A percentile compares a stretch with the other conserved stretches of the same genome.
Evolutionary conservation across 2,888 invertebrate species (phyloP).

Genomic region (Calameuta filiformis): DNA sequence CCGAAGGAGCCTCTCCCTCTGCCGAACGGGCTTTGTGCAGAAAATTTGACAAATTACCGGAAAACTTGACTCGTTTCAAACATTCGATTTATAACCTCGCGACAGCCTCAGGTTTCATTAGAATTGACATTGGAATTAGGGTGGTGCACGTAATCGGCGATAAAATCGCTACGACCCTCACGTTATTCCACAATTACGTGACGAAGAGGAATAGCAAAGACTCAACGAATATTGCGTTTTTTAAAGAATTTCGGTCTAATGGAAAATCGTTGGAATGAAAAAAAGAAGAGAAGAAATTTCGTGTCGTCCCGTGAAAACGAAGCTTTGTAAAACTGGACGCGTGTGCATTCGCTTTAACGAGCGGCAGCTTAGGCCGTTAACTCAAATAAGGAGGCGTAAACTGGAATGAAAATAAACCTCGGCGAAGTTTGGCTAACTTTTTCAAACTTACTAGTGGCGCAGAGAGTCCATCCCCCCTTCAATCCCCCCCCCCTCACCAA

Average conservation of each 20-base stretch:
- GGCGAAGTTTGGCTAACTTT: not conserved
- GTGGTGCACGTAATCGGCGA: not conserved
- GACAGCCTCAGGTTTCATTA: no score
- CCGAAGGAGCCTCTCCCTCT: no score
- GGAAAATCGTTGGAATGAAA: not conserved
- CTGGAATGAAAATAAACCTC: not conserved
- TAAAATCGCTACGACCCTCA: no score
- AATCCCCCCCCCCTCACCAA: not conserved
- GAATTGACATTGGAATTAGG: not conserved
- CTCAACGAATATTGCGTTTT: no score
- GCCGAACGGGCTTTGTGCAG: no score
- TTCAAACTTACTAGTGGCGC: not conserved
- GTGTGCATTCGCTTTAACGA: not conserved
- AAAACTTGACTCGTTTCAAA: no score
- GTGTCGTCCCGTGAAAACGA: not conserved
- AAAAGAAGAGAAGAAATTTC: not conserved
- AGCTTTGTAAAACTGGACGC: not conserved
- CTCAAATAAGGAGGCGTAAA: conserved; percentile 1
- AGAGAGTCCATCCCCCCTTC: not conserved
- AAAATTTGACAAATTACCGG: no score
- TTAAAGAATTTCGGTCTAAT: not conserved
- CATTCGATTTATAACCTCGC: no score
- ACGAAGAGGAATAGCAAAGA: no score
- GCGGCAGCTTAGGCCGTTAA: conserved; percentile 1
- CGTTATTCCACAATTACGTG: no score